Evolutionary conservation across 92 coral and sea anemone genomes (phyloP), one percentile per base, ranked within the genome.

Genomic region (Heliopora coerulea): DNA sequence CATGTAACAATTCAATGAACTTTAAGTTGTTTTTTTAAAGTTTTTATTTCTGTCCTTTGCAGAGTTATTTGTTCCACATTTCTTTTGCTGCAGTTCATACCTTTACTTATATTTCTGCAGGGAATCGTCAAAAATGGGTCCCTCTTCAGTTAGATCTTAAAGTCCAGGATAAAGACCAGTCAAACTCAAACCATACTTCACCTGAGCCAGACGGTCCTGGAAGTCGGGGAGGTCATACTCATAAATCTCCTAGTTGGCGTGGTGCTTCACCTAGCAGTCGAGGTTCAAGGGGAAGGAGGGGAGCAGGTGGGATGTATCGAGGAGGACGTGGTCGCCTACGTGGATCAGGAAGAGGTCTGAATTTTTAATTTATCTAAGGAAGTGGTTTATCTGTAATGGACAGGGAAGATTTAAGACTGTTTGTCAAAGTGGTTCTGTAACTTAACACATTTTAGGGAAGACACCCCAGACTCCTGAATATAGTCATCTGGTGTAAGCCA

Each of bases 41-140:
- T n/a, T n/a, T n/a, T n/a, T n/a, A n/a, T n/a, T n/a, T n/a, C n/a
- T n/a, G n/a, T n/a, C n/a, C n/a, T n/a, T n/a, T n/a, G n/a, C n/a
- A n/a, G n/a, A n/a, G n/a, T n/a, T n/a, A n/a, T n/a, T n/a, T n/a
- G n/a, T n/a, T n/a, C n/a, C n/a, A n/a, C n/a, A n/a, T n/a, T n/a
- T n/a, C n/a, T n/a, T n/a, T n/a, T n/a, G n/a, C n/a, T n/a, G n/a
- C n/a, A n/a, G n/a, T n/a, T n/a, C n/a, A n/a, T n/a, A n/a, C n/a
- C n/a, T n/a, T n/a, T n/a, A n/a, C n/a, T n/a, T 19, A 18, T 40
- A 21, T 27, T 11, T 10, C 24, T 74, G 0, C 11, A 88, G 92
- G 89, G 40, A 81, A 78, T 35, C 88, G 98, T 31, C 98, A 83
- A 37, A 93, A 90, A 54, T 93, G 98, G 98, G 98, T 93, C 54